Base-by-base conservation (phyloP, 2,113 vertebrate species). In the Aramus guarauna region DNA sequence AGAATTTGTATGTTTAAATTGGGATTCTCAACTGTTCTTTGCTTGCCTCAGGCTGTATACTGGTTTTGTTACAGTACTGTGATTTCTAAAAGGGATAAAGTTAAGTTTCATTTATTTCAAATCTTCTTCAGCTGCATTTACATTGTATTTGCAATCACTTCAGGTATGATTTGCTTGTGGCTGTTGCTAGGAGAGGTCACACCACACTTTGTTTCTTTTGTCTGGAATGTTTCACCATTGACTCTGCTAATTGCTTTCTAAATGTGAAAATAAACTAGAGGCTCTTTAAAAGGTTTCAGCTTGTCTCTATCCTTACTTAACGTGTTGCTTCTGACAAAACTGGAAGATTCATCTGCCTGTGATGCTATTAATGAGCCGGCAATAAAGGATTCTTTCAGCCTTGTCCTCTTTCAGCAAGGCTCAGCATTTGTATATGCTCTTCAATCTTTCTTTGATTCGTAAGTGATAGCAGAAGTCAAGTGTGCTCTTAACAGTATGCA, bases 401-500 rank as follows among this genome's bases (percentile, higher is more conserved):
- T 47, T 60, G 6, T 79, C 39, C 36, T 62, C 63, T 74, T 92
- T 86, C 75, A 86, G 9, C 45, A 73, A 69, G 41, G 55, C 55
- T 94, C 37, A 43, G 47, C 37, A 18, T 77, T 86, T 94, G 32
- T 92, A 30, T 77, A 19, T 27, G 60, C 72, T 94, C 47, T 64
- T 94, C 68, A 91, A 0, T 78, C 37, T 92, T 66, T 30, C 50
- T 94, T 94, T 95, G 63, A 60, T 92, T 94, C 11, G 0, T 66
- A 94, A 93, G 55, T 78, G 63, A 77, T 83, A 84, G 75, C 60
- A 74, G 60, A 83, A 95, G 88, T 90, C 78, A 94, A 94, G 77
- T 82, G 77, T 90, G 41, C 74, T 92, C 84, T 96, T 91, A 76
- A 88, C 37, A 39, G 9, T 60, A 64, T 64, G 73, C 62, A 82